Conservation (phyloP, 2,113 vertebrate species). For the Leucoraja erinaceus region DNA sequence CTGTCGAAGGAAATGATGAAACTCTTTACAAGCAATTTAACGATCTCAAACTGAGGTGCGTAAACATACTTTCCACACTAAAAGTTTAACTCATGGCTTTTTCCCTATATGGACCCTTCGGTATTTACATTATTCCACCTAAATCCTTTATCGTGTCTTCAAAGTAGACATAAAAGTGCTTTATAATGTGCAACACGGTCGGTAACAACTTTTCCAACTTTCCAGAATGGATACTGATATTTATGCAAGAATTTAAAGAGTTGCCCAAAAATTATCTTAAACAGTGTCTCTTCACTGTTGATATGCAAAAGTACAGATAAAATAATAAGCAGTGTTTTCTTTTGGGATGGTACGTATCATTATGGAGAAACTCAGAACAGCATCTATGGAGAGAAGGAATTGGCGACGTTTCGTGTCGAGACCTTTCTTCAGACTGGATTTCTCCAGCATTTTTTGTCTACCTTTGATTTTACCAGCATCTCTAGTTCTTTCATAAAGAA, state of each 20-base stretch:
- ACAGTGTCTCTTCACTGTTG: too few species aligned
- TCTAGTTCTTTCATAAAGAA: too few species aligned
- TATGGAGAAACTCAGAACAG: too few species aligned
- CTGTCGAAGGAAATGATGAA: constrained; percentile 59
- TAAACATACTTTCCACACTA: constrained; percentile 13
- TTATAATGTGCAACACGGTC: neutral
- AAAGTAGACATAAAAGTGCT: neutral
- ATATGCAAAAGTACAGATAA: too few species aligned
- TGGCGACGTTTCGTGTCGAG: too few species aligned
- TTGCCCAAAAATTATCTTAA: neutral
- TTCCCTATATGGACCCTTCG: neutral
- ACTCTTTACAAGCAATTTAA: constrained; percentile 52
- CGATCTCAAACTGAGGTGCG: constrained; percentile 57
- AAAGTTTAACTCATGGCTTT: neutral
- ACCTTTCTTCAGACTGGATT: too few species aligned
- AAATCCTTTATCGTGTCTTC: neutral
- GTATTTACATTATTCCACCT: neutral
- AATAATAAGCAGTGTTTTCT: too few species aligned
- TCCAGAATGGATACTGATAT: neutral
- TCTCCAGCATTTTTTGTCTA: too few species aligned
- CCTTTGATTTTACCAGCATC: too few species aligned
- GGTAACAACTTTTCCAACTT: neutral
- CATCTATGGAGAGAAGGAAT: too few species aligned
- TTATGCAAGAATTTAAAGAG: neutral
- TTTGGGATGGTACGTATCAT: too few species aligned